These are phyloP conservation scores for Caenorhabditis japonica DNA, from an alignment of 2,888 invertebrate species.

Conservation along the genomic window DNA sequence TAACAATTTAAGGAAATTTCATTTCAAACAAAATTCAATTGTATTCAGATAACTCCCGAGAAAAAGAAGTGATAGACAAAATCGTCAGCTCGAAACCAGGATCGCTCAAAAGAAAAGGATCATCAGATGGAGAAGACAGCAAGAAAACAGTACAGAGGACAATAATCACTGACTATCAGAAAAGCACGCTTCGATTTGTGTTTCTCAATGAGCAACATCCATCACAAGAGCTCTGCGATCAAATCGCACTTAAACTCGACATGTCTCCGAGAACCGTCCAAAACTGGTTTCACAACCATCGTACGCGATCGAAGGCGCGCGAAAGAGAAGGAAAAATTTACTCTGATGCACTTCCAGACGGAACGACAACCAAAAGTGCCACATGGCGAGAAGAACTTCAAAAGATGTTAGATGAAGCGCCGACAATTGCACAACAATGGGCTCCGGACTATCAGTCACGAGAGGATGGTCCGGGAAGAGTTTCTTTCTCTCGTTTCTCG, in stretches of 20 bases:
- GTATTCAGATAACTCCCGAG: background rate
- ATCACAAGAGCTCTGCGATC: conserved; percentile 85
- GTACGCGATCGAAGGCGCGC: conserved; percentile 89
- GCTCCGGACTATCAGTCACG: conserved; percentile 21
- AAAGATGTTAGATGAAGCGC: conserved; percentile 51
- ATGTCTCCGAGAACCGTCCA: conserved; percentile 95
- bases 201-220: conserved; percentile 97
- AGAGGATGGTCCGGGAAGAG: background rate
- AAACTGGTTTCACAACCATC: conserved; percentile 99
- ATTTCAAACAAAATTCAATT: conserved; percentile 11
- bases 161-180: conserved; percentile 97
- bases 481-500: background rate
- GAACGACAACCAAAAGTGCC: conserved; percentile 4
- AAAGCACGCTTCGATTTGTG: conserved; percentile 90
- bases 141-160: conserved; percentile 84
- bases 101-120: conserved; percentile 31
- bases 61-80: conserved; percentile 11
- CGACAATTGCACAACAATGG: conserved; percentile 18
- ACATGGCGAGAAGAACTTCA: conserved; percentile 52
- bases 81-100: background rate
- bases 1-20: background rate
- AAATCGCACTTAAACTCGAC: conserved; percentile 90
- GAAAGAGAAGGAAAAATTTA: conserved; percentile 59
- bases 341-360: conserved; percentile 48
- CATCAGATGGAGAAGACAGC: conserved; percentile 31